Conservation (phyloP, 2,888 invertebrate species). For the Campoletis raptor region DNA sequence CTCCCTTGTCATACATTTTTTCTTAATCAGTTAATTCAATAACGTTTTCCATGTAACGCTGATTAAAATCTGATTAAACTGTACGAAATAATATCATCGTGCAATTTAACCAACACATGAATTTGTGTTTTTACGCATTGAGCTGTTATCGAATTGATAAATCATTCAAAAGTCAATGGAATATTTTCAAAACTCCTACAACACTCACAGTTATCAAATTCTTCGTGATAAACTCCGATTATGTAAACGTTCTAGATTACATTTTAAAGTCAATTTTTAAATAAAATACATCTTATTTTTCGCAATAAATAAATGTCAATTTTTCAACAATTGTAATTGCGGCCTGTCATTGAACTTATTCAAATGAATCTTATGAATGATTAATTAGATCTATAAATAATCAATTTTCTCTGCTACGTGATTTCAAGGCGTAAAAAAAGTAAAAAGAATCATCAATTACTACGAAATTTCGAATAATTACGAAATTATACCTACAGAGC, state of each 20-base stretch:
- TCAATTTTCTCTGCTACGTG: background rate
- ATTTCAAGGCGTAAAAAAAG: background rate
- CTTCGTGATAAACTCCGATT: background rate
- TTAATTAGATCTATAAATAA: slow-evolving; percentile 1
- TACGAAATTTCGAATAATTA: slow-evolving; percentile 12
- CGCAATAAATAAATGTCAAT: background rate
- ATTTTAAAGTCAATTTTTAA: background rate
- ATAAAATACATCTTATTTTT: no score
- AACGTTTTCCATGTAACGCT: background rate
- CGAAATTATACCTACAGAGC: slow-evolving; percentile 22
- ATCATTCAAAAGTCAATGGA: background rate
- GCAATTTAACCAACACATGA: background rate
- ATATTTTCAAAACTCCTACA: background rate
- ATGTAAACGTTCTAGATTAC: background rate
- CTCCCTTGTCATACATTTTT: slow-evolving; percentile 7
- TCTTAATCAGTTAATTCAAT: background rate
- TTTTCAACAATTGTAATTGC: background rate
- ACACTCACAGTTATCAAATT: background rate
- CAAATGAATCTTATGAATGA: background rate
- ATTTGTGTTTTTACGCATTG: background rate
- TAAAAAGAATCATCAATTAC: slow-evolving; percentile 4
- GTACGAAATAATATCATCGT: background rate
- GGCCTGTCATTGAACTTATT: background rate
- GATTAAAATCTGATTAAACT: slow-evolving; percentile 7
- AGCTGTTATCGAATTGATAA: background rate